Base-by-base conservation (phyloP, 2,888 invertebrate species). In the Drosophila borborema region DNA sequence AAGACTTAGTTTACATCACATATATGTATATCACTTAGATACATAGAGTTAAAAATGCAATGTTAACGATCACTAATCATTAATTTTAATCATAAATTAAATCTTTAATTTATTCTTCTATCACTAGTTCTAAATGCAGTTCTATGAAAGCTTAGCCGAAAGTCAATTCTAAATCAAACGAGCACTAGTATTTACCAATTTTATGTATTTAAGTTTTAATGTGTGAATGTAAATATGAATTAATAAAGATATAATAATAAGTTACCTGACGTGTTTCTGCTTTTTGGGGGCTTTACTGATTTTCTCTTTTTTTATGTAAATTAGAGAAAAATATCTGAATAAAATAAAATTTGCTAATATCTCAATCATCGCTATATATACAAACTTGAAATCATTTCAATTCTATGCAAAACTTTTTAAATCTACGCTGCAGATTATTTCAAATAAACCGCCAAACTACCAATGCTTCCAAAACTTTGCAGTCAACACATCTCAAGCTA, bases 21-120 rank as follows among this genome's bases (percentile, higher is more conserved):
- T 46, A 20, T 43, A 20, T 20, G 20, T 46, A 48, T 48, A 12
- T 36, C 48, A 54, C 45, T 28, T 38, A 61, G 36, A 51, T 59
- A 23, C 40, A 55, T 49, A 46, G 72, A 82, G 81, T 51, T 59
- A 55, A 73, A 55, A 73, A 72, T 64, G 69, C 72, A 66, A 79
- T 69, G 72, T 65, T 72, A 82, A 70, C 82, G 66, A 80, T 71
- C 79, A 85, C 87, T 87, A 86, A 86, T 86, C 85, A 86, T 85
- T 86, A 86, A 69, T 69, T 74, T 31, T 86, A 87, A 75, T 23
- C 41, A 58, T 66, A 72, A 70, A 23, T 77, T 67, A 70, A 70
- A 31, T 69, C 60, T 53, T 71, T 87, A 85, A 87, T 65, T 85
- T 82, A 85, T 87, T 87, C 49, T 51, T 87, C 45, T 55, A 40